phyloP scores from a whole-genome alignment of 2,888 invertebrate genomes.

The Autographa gamma region DNA sequence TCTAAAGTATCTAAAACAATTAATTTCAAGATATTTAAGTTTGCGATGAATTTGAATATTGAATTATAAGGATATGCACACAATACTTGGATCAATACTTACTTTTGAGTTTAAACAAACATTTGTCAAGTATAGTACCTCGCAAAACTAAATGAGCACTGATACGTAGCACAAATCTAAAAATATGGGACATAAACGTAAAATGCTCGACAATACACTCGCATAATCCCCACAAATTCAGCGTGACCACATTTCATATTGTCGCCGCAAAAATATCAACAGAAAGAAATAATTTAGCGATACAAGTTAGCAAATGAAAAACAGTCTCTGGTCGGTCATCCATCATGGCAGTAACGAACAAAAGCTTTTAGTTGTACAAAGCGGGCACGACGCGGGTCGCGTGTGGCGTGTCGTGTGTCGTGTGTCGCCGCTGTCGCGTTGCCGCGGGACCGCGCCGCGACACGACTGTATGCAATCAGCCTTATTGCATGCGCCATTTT shows the following conservation, averaged over 20 bases:
- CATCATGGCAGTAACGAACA: slow-evolving; percentile 66
- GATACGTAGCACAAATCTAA: neutral
- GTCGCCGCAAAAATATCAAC: slow-evolving; percentile 51
- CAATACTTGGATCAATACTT: too few species aligned
- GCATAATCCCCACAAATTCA: slow-evolving; percentile 44
- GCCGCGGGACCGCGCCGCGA: slow-evolving; percentile 23
- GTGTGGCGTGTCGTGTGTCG: slow-evolving; percentile 23
- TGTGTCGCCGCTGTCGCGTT: slow-evolving; percentile 12
- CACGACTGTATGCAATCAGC: slow-evolving; percentile 53
- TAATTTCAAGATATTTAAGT: neutral
- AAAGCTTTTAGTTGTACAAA: slow-evolving; percentile 67
- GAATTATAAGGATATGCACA: too few species aligned
- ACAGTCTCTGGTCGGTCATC: slow-evolving; percentile 63
- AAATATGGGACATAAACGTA: slow-evolving; percentile 29
- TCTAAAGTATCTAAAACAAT: neutral
- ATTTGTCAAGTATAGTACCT: too few species aligned
- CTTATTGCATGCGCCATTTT: slow-evolving; percentile 53
- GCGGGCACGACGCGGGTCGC: slow-evolving; percentile 44
- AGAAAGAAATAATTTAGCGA: slow-evolving; percentile 59
- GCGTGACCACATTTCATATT: slow-evolving; percentile 38
- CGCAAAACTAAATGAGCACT: neutral
- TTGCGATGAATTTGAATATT: too few species aligned
- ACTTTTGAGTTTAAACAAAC: too few species aligned
- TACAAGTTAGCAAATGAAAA: slow-evolving; percentile 67
- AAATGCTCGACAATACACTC: slow-evolving; percentile 13